phyloP scores from a whole-genome alignment of 2,797 vertebrate genomes.

The Gymnoscopelus braueri region DNA sequence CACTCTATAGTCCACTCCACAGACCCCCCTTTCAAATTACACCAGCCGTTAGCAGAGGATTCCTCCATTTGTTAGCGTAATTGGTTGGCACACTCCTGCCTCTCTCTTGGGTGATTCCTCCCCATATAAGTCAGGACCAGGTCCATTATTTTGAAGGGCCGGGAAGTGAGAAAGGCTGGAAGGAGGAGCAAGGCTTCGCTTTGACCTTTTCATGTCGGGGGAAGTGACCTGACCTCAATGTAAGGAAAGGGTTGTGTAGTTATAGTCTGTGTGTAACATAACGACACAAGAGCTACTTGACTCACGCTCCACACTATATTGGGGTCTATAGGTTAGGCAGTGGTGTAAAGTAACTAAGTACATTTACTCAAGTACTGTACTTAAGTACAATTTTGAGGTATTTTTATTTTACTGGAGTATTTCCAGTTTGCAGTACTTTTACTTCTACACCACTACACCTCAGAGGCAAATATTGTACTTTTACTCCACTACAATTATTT shows the following conservation, averaged over 20 bases:
- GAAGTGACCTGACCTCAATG: slow-evolving; percentile 15
- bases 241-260: not conserved
- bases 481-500: no score
- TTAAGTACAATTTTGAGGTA: no score
- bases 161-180: slow-evolving; percentile 10
- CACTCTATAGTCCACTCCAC: not conserved
- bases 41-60: slow-evolving; percentile 61
- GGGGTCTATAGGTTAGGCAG: not conserved
- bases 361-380: no score
- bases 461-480: no score
- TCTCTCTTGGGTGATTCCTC: slow-evolving; percentile 47
- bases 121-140: slow-evolving; percentile 53
- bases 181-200: slow-evolving; percentile 7
- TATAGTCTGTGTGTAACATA: slow-evolving; percentile 11
- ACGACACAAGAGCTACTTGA: not conserved
- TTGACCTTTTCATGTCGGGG: slow-evolving; percentile 27
- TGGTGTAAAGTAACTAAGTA: no score
- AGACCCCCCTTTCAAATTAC: slow-evolving; percentile 61
- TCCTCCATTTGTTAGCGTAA: slow-evolving; percentile 74
- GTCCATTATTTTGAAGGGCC: slow-evolving; percentile 9
- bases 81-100: slow-evolving; percentile 60
- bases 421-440: no score
- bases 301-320: not conserved
- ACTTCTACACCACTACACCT: no score
- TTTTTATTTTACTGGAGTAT: no score